Evolutionary conservation across 1,140 invertebrate genomes (phyloP).

Genomic region (Pectinophora gossypiella): DNA sequence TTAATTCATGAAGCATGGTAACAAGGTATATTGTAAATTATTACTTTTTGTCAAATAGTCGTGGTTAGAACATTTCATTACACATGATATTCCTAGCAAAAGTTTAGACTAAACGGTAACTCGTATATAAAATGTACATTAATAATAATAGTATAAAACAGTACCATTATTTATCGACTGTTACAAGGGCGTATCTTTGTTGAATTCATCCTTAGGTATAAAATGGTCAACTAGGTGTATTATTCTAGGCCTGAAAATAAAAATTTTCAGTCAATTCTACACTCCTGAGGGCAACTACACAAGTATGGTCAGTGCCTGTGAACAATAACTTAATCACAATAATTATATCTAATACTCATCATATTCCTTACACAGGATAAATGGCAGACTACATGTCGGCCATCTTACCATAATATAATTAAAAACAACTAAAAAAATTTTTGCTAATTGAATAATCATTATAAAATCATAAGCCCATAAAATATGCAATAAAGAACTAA

Average conservation of each 20-base stretch:
- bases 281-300: background rate
- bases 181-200: constrained; percentile 53
- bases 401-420: too few relatives aligned
- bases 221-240: constrained; percentile 59
- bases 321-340: background rate
- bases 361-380: too few relatives aligned
- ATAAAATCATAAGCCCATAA: too few relatives aligned
- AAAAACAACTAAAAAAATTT: too few relatives aligned
- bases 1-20: constrained; percentile 71
- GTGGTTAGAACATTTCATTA: constrained; percentile 65
- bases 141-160: constrained; percentile 69
- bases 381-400: too few relatives aligned
- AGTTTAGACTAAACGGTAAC: constrained; percentile 72
- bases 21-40: constrained; percentile 72
- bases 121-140: constrained; percentile 75
- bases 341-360: background rate
- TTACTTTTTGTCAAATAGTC: constrained; percentile 62
- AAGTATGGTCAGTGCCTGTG: too few relatives aligned
- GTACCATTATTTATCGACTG: constrained; percentile 61
- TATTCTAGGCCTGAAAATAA: constrained; percentile 60
- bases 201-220: constrained; percentile 55
- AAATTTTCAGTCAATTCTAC: constrained; percentile 23
- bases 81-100: constrained; percentile 59
- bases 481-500: too few relatives aligned
- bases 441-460: too few relatives aligned